These are phyloP conservation scores for Tenthredo mesomela DNA, from an alignment of 2,888 invertebrate genomes.

Conservation along the genomic window DNA sequence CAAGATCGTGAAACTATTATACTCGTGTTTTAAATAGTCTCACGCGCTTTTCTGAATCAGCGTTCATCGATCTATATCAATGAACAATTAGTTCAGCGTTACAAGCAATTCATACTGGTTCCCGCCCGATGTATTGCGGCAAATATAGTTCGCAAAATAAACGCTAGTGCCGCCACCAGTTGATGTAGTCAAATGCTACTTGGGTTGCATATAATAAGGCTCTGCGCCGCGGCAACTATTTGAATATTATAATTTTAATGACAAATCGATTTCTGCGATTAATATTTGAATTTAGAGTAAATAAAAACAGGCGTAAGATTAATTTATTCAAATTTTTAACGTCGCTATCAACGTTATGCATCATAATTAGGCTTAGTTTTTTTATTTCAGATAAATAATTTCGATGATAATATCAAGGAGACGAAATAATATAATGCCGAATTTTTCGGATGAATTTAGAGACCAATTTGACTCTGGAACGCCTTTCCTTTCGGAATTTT, in stretches of 20 bases:
- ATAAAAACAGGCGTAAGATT: background rate
- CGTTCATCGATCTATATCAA: background rate
- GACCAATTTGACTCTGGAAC: background rate
- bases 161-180: background rate
- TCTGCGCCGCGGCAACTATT: background rate
- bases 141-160: background rate
- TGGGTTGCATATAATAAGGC: constrained; percentile 21
- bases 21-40: background rate
- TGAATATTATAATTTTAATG: background rate
- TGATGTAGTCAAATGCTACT: background rate
- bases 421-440: background rate
- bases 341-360: background rate
- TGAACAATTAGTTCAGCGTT: background rate
- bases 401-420: background rate
- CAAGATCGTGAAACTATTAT: background rate
- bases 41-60: background rate
- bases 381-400: background rate
- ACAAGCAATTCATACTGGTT: background rate
- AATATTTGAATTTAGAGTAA: background rate
- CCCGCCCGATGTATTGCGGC: background rate
- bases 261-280: background rate
- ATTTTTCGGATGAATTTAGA: background rate
- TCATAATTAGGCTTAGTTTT: background rate
- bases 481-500: background rate
- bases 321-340: background rate